phyloP scores from a whole-genome alignment of 2,797 vertebrate genomes.

The Epinephelus awoara region DNA sequence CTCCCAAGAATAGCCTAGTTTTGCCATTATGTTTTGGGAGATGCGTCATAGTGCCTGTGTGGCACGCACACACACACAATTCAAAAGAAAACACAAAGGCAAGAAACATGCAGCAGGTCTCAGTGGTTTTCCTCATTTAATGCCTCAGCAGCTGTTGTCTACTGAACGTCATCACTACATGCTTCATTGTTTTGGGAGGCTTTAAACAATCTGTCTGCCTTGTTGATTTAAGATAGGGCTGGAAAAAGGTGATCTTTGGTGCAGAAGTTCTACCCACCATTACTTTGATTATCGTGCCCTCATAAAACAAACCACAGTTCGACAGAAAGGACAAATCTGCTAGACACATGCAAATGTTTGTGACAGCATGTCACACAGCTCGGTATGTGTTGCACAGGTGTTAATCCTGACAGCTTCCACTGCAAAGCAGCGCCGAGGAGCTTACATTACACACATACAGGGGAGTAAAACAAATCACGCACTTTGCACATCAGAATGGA shows the following conservation, averaged over 20 bases:
- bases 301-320: slow-evolving; percentile 22
- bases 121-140: slow-evolving; percentile 26
- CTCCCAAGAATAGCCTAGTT: slow-evolving; percentile 56
- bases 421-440: slow-evolving; percentile 55
- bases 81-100: slow-evolving; percentile 26
- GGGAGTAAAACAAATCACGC: slow-evolving; percentile 50
- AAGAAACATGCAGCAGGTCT: slow-evolving; percentile 26
- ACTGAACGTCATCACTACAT: slow-evolving; percentile 22
- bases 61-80: slow-evolving; percentile 17
- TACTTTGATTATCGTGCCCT: slow-evolving; percentile 22
- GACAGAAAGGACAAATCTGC: slow-evolving; percentile 44
- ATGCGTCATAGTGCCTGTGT: slow-evolving; percentile 26
- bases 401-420: slow-evolving; percentile 76
- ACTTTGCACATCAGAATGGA: slow-evolving; percentile 37
- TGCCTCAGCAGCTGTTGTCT: slow-evolving; percentile 42
- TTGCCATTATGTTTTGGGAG: slow-evolving; percentile 54
- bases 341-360: slow-evolving; percentile 52
- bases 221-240: slow-evolving; percentile 3
- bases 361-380: slow-evolving; percentile 57
- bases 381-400: slow-evolving; percentile 73
- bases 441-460: slow-evolving; percentile 61
- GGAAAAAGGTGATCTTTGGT: slow-evolving; percentile 55
- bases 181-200: slow-evolving; percentile 9
- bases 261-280: slow-evolving; percentile 13
- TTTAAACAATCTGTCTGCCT: slow-evolving; percentile 21